These are phyloP conservation scores for Thumatha senex DNA, from an alignment of 2,888 invertebrate species.

Conservation along the genomic window DNA sequence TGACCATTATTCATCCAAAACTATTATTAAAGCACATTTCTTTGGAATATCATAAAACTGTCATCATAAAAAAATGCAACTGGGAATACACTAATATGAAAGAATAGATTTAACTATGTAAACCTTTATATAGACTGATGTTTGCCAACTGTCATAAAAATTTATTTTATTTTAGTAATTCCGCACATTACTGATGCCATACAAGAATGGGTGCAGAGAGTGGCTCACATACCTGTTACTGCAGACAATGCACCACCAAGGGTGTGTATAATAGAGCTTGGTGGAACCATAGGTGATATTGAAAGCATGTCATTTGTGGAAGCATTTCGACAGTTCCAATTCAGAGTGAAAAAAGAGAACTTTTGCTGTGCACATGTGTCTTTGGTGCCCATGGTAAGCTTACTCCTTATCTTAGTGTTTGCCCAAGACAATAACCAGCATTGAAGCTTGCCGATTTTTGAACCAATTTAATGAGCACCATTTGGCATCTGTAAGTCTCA, in stretches of 20 bases:
- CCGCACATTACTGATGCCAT: constrained; percentile 99
- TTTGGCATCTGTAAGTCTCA: too few species aligned
- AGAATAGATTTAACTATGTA: too few species aligned
- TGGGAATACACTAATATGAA: too few species aligned
- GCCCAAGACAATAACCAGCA: background rate
- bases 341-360: constrained; percentile 95
- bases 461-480: too few species aligned
- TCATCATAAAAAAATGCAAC: too few species aligned
- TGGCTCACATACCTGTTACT: constrained; percentile 94
- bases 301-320: constrained; percentile 99
- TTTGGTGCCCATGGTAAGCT: constrained; percentile 92
- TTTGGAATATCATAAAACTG: too few species aligned
- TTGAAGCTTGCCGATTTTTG: too few species aligned
- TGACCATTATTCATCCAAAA: too few species aligned
- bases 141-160: too few species aligned
- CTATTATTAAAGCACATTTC: too few species aligned
- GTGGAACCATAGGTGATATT: constrained; percentile 99
- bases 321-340: constrained; percentile 98
- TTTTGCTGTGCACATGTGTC: constrained; percentile 99
- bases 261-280: constrained; percentile 96
- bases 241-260: constrained; percentile 85
- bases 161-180: constrained; percentile 86
- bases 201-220: constrained; percentile 98
- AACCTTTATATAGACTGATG: too few species aligned
- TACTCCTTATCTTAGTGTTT: background rate